A percentile compares a stretch with the other conserved stretches of the same genome.
These are phyloP conservation scores for Oxyura jamaicensis DNA, from an alignment of 2,113 vertebrate species.

Conservation along the genomic window DNA sequence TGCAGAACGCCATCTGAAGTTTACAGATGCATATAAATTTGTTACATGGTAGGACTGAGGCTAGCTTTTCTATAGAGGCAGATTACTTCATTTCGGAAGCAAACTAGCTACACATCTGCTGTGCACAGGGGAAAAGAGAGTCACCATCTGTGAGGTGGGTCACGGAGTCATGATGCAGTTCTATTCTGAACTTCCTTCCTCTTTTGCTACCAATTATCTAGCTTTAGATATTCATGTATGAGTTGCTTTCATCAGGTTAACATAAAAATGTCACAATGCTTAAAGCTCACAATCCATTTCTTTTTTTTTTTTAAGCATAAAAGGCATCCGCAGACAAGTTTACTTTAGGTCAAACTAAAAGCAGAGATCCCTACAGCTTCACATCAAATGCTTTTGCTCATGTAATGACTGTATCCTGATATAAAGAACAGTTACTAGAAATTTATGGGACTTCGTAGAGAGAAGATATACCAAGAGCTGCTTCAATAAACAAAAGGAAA, in stretches of 20 bases:
- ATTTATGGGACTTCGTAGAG: neutral
- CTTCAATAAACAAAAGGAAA: slow-evolving; percentile 21
- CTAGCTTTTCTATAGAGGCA: neutral
- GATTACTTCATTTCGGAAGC: slow-evolving; percentile 21
- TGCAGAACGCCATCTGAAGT: neutral
- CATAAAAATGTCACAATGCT: slow-evolving; percentile 19
- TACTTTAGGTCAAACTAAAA: slow-evolving; percentile 1
- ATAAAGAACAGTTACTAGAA: slow-evolving; percentile 12
- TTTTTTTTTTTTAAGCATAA: neutral
- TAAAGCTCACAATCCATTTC: neutral
- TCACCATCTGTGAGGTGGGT: slow-evolving; percentile 48
- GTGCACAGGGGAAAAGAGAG: neutral
- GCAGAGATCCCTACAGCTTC: neutral
- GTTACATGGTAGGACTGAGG: neutral
- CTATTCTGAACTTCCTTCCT: slow-evolving; percentile 46
- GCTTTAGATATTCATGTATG: slow-evolving; percentile 23
- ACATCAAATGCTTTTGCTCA: neutral
- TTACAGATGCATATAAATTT: neutral
- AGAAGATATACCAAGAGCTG: neutral
- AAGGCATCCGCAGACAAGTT: neutral
- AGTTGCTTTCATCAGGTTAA: neutral
- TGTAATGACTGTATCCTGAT: neutral
- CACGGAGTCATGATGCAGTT: neutral
- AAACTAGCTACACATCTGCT: slow-evolving; percentile 8
- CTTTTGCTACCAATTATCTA: slow-evolving; percentile 7